Conservation (phyloP, 2,797 vertebrate species). For the Alca torda region DNA sequence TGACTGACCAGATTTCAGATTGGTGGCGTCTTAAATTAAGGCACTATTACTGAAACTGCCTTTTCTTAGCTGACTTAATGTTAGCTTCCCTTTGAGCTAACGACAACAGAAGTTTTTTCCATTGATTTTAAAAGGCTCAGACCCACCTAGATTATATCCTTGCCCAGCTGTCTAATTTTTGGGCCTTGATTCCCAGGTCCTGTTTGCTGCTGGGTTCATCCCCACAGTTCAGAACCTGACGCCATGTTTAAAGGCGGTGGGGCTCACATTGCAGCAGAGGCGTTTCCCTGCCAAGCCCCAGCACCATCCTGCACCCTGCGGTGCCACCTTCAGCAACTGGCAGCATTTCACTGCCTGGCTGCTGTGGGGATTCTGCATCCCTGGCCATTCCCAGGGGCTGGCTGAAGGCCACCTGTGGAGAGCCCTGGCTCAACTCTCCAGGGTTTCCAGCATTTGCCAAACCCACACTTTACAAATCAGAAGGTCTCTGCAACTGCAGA, state of each 20-base stretch:
- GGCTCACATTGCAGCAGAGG: accelerated
- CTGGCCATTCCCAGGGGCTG: too few relatives aligned
- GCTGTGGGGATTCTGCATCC: neutral
- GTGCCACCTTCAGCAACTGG: too few relatives aligned
- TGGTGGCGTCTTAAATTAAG: neutral
- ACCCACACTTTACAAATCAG: neutral
- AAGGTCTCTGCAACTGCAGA: neutral
- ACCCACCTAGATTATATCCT: neutral
- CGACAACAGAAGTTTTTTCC: neutral
- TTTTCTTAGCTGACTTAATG: neutral
- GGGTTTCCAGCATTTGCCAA: accelerated
- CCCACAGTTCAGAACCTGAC: neutral
- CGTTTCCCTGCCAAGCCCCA: neutral
- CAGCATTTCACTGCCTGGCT: neutral
- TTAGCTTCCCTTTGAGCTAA: neutral
- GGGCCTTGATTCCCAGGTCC: neutral
- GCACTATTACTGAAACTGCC: accelerated
- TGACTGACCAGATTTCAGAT: neutral
- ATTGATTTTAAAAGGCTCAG: neutral
- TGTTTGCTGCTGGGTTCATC: neutral
- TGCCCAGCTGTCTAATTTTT: neutral
- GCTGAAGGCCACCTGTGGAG: neutral
- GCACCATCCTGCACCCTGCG: accelerated
- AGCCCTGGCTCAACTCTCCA: neutral
- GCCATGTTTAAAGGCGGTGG: neutral